Conservation (phyloP, 2,888 invertebrate genomes). For the Pollenia griseotomentosa region DNA sequence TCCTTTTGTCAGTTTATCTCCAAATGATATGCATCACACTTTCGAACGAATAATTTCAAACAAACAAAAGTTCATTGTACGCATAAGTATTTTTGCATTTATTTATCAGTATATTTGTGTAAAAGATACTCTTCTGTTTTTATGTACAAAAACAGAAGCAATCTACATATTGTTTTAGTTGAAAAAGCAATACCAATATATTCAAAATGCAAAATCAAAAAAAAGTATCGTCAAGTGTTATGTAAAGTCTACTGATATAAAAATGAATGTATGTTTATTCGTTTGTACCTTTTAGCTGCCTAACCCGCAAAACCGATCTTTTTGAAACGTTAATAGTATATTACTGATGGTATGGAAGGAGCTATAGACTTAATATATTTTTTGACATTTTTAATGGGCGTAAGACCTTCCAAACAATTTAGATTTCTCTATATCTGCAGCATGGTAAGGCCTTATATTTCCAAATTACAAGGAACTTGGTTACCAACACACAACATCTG, state of each 20-base stretch:
- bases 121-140: conserved; percentile 11
- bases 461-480: too few species aligned
- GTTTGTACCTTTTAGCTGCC: too few species aligned
- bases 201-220: background rate
- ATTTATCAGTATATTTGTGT: conserved; percentile 52
- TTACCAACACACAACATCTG: too few species aligned
- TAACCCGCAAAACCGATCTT: too few species aligned
- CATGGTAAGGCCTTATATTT: too few species aligned
- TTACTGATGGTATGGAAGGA: too few species aligned
- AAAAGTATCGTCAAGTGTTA: background rate
- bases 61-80: conserved; percentile 56
- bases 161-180: conserved; percentile 51
- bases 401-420: too few species aligned
- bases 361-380: too few species aligned
- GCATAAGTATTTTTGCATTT: conserved; percentile 53
- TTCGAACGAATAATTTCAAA: background rate
- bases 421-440: too few species aligned
- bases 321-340: too few species aligned
- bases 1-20: conserved; percentile 55
- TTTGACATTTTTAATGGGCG: too few species aligned
- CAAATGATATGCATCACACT: conserved; percentile 57
- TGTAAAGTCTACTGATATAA: background rate
- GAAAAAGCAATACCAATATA: conserved; percentile 13
- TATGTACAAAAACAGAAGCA: background rate
- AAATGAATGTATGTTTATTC: too few species aligned